phyloP scores from a whole-genome alignment of 35 echinoderm and acorn worm species.

The Lytechinus pictus region DNA sequence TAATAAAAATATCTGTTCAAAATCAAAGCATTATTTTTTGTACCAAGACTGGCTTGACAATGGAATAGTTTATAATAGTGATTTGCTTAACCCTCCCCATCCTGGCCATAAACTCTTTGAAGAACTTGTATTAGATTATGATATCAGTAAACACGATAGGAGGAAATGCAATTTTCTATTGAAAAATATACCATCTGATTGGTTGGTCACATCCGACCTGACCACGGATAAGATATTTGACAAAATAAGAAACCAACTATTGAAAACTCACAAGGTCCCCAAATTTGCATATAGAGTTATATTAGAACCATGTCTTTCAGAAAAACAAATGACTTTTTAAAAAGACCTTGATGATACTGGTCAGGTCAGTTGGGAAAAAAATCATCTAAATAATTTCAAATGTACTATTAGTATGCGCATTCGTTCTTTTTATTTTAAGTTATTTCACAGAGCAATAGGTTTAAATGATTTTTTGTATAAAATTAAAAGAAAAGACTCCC shows the following conservation, averaged over 20 bases:
- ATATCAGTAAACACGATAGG: too few species aligned
- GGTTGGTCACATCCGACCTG: too few species aligned
- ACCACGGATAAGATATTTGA: constrained; percentile 2
- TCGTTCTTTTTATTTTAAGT: too few species aligned
- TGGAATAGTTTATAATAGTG: not conserved
- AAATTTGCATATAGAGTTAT: not conserved
- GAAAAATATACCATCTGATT: too few species aligned
- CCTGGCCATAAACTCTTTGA: constrained; percentile 5
- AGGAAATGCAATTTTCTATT: too few species aligned
- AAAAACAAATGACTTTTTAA: not conserved
- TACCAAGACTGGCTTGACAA: not conserved
- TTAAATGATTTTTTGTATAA: too few species aligned
- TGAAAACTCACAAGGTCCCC: not conserved
- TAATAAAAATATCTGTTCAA: not conserved
- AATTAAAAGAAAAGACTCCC: too few species aligned
- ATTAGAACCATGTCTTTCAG: not conserved
- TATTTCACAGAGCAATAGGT: too few species aligned
- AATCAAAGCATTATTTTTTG: not conserved
- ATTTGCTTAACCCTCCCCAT: not conserved
- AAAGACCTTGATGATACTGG: not conserved
- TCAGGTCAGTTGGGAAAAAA: not conserved
- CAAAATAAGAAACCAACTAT: not conserved
- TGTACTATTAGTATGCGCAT: not conserved
- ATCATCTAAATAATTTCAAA: not conserved
- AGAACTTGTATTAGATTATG: too few species aligned